These are phyloP conservation scores for Numenius phaeopus DNA, from an alignment of 2,797 vertebrate genomes.

Conservation along the genomic window DNA sequence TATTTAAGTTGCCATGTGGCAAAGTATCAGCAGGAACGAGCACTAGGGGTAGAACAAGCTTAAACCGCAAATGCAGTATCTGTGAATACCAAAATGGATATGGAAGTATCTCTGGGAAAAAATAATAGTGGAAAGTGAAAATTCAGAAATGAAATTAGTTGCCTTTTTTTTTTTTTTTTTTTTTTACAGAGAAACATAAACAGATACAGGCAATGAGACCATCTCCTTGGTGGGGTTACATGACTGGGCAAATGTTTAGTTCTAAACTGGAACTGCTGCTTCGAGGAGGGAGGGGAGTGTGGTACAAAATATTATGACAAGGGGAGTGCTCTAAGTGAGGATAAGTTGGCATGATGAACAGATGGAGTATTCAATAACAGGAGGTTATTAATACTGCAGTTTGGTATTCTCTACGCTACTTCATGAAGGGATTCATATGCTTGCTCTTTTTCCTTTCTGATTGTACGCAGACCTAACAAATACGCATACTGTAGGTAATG, in stretches of 20 bases:
- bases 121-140: not conserved
- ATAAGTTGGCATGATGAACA: slow-evolving; percentile 76
- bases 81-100: not conserved
- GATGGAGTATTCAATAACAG: slow-evolving; percentile 77
- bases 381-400: slow-evolving; percentile 78
- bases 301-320: slow-evolving; percentile 76
- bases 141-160: not conserved
- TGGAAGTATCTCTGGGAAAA: not conserved
- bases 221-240: slow-evolving; percentile 27
- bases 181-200: not conserved
- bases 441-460: slow-evolving; percentile 73
- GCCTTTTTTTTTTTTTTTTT: not conserved
- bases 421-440: slow-evolving; percentile 69
- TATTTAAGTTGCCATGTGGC: slow-evolving; percentile 29
- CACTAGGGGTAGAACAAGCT: not conserved
- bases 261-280: slow-evolving; percentile 66
- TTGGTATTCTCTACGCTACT: slow-evolving; percentile 69
- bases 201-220: slow-evolving; percentile 1
- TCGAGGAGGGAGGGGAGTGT: slow-evolving; percentile 62
- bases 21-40: not conserved
- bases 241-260: slow-evolving; percentile 56
- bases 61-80: not conserved
- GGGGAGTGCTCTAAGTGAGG: slow-evolving; percentile 74
- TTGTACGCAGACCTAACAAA: slow-evolving; percentile 2
- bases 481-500: not conserved